Base-by-base conservation (phyloP, 2,113 vertebrate genomes). In the Hucho hucho region DNA sequence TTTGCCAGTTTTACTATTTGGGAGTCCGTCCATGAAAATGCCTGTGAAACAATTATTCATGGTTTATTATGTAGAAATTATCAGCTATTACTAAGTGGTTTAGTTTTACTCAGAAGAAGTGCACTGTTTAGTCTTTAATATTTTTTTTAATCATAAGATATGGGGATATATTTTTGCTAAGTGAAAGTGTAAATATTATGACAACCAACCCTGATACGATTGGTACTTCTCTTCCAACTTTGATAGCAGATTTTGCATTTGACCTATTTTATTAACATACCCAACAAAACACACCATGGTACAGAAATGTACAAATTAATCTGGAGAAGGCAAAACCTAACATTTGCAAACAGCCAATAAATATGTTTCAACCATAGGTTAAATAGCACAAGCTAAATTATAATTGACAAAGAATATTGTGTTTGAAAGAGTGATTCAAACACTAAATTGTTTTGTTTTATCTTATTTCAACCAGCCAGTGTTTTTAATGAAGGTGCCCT, bases 361-460 rank as follows among this genome's bases (percentile, higher is more conserved):
- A 78, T 72, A 79, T 81, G 81, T 53, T 59, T 76, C 24, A 76
- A 73, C 58, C 58, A 87, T 83, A 81, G 67, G 77, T 86, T 85
- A 83, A 90, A 86, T 74, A 80, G 83, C 69, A 69, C 77, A 83
- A 69, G 24, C 47, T 81, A 68, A 84, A 91, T 84, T 64, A 49
- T 81, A 83, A 86, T 79, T 84, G 80, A 86, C 80, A 87, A 81
- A 61, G 74, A 85, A 81, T 77, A n/a, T 76, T 86, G 72, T 80
- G 70, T 86, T 89, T 84, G 70, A 85, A 90, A 89, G 75, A 84
- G 3, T 72, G 61, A 86, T 81, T 66, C 65, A 61, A 72, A 66
- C 28, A 78, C 87, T 80, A 86, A 83, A 86, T 84, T 89, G 81
- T 80, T 79, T 74, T 87, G 82, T 75, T 86, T 90, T 90, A 83